Conservation (phyloP, 2,797 vertebrate species). For the Discoglossus pictus region DNA sequence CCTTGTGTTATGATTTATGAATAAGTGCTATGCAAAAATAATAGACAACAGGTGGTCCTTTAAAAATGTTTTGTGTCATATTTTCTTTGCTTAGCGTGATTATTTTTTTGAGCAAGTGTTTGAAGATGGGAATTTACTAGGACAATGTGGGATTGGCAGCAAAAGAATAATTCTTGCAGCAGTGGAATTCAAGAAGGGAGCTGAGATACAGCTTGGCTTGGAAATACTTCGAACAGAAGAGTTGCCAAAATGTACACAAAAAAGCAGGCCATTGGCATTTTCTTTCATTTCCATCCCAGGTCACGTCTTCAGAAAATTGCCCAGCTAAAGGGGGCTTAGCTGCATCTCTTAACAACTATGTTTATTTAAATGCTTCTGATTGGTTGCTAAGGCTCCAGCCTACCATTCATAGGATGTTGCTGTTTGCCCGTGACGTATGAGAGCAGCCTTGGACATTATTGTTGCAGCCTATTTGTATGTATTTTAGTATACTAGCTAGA, state of each 20-base stretch:
- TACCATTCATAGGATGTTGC: constrained; percentile 73
- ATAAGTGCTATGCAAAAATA: constrained; percentile 99
- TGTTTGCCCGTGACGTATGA: constrained; percentile 33
- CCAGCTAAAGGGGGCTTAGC: constrained; percentile 82
- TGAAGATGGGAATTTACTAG: constrained; percentile 69
- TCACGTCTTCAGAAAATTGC: constrained; percentile 90
- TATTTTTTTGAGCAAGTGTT: constrained; percentile 57
- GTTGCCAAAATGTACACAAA: constrained; percentile 69
- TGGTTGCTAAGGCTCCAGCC: constrained; percentile 87
- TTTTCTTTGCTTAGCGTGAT: constrained; percentile 73
- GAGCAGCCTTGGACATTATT: constrained; percentile 3
- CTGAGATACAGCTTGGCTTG: constrained; percentile 54
- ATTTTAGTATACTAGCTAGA: not conserved
- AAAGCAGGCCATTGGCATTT: constrained; percentile 70
- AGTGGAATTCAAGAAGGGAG: constrained; percentile 60
- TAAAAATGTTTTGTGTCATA: constrained; percentile 77
- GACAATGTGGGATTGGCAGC: constrained; percentile 67
- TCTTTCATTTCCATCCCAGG: constrained; percentile 75
- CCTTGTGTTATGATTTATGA: constrained; percentile 99
- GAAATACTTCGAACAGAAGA: constrained; percentile 58
- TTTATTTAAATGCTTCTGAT: constrained; percentile 90
- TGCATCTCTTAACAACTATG: constrained; percentile 74
- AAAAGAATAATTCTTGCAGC: constrained; percentile 62
- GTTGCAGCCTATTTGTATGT: not conserved
- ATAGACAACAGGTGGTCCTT: constrained; percentile 99